A percentile compares a stretch with the other conserved stretches of the same genome.
Conservation (phyloP, 2,888 invertebrate species). For the Gordius sp. region DNA sequence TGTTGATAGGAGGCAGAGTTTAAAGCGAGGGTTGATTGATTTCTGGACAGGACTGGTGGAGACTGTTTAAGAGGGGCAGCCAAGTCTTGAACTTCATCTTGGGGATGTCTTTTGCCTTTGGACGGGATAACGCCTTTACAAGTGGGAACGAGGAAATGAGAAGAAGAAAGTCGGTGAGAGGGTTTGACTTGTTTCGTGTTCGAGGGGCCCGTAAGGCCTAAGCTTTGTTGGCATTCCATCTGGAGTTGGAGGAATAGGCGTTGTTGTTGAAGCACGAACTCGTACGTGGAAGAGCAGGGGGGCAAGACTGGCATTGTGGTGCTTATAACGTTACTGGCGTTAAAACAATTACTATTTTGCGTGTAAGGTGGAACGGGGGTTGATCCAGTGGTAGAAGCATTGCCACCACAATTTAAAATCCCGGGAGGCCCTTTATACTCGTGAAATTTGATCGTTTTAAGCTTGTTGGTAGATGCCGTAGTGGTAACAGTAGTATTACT, state of each 20-base stretch:
- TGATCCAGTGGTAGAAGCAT: not conserved
- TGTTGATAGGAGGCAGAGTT: too few relatives aligned
- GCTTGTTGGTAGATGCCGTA: too few relatives aligned
- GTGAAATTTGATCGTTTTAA: constrained; percentile 12
- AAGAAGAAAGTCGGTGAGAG: too few relatives aligned
- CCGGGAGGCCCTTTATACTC: constrained; percentile 4
- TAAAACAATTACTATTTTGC: not conserved
- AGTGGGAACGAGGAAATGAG: too few relatives aligned
- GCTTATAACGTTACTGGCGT: not conserved
- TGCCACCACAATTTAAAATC: not conserved
- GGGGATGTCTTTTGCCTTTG: too few relatives aligned
- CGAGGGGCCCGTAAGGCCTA: not conserved
- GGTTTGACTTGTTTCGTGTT: too few relatives aligned
- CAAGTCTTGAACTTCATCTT: too few relatives aligned
- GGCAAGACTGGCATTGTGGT: constrained; percentile 6
- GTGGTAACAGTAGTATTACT: too few relatives aligned
- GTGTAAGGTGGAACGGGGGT: not conserved
- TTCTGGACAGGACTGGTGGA: too few relatives aligned
- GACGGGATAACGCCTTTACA: too few relatives aligned
- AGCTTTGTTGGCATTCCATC: constrained; percentile 4
- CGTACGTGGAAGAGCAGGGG: not conserved
- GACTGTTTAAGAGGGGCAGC: too few relatives aligned
- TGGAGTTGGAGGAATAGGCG: not conserved
- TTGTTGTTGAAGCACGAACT: constrained; percentile 1
- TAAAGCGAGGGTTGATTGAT: too few relatives aligned